phyloP scores from a whole-genome alignment of 1,140 invertebrate genomes.

The Drosophila sechellia region DNA sequence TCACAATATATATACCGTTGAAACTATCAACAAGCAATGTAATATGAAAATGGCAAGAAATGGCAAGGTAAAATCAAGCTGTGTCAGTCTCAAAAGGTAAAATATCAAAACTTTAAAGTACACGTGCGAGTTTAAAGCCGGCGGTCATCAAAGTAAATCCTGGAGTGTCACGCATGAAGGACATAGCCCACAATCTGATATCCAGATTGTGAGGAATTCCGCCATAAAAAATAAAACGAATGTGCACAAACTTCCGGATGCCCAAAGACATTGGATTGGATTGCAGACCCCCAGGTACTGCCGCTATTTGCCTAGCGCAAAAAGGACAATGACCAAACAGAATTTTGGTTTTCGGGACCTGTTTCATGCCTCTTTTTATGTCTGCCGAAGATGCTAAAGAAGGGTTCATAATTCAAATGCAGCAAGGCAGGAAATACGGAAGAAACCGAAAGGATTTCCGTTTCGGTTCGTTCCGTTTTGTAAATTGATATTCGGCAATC shows the following conservation, averaged over 20 bases:
- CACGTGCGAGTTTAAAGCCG: background rate
- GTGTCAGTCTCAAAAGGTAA: background rate
- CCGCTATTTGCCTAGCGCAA: conserved; percentile 70
- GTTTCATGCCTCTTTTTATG: conserved; percentile 35
- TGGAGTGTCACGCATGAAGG: conserved; percentile 27
- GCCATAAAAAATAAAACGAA: conserved; percentile 49
- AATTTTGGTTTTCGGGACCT: conserved; percentile 48
- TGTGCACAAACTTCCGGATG: conserved; percentile 53
- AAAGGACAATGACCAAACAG: conserved; percentile 77
- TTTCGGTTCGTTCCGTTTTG: conserved; percentile 32
- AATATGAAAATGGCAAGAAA: no score
- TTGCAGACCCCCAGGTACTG: conserved; percentile 24
- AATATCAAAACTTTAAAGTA: conserved; percentile 11
- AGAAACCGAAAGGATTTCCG: conserved; percentile 82
- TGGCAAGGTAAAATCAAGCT: no score
- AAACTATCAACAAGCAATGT: no score
- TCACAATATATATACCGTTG: no score
- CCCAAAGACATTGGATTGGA: conserved; percentile 17
- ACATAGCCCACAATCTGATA: conserved; percentile 1
- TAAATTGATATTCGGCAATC: conserved; percentile 58
- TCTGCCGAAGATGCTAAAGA: conserved; percentile 22
- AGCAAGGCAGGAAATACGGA: conserved; percentile 66
- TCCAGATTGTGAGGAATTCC: conserved; percentile 40
- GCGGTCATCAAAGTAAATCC: conserved; percentile 29
- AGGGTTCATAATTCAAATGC: conserved; percentile 76